phyloP scores from a whole-genome alignment of 2,888 invertebrate species.

The Hirtodrosophila alboralis region DNA sequence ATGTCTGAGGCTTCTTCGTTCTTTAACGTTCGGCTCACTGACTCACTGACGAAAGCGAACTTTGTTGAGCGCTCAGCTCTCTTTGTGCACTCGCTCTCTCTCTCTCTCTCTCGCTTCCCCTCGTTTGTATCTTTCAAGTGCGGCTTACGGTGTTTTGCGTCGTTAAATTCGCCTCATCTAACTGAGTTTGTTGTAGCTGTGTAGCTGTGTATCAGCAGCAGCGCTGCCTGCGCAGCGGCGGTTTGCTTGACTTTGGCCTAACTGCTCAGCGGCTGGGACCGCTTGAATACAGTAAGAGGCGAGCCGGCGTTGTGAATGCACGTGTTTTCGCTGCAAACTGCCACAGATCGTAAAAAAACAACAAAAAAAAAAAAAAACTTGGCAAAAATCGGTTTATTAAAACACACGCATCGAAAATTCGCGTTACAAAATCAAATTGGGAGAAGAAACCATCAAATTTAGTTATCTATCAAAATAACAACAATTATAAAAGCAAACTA shows the following conservation, averaged over 20 bases:
- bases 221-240: constrained; percentile 30
- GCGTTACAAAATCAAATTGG: constrained; percentile 18
- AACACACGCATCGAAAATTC: constrained; percentile 2
- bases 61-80: constrained; percentile 21
- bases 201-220: no score
- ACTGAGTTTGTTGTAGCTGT: constrained; percentile 67
- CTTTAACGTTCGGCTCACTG: constrained; percentile 30
- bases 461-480: no score
- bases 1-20: constrained; percentile 17
- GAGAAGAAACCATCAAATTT: constrained; percentile 13
- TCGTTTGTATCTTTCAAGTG: constrained; percentile 42
- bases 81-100: constrained; percentile 1
- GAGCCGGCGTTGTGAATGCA: constrained; percentile 84
- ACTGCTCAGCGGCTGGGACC: constrained; percentile 81
- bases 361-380: no score
- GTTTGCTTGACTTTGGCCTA: constrained; percentile 78
- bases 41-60: constrained; percentile 65
- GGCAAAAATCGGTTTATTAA: constrained; percentile 3
- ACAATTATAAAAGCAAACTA: constrained; percentile 16
- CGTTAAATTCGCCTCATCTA: constrained; percentile 68
- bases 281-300: constrained; percentile 84
- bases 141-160: constrained; percentile 78
- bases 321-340: constrained; percentile 81
- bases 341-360: constrained; percentile 30
- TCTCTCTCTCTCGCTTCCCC: constrained; percentile 2